Evolutionary conservation across 2,113 vertebrate species (phyloP).

Genomic region (Spheniscus mendiculus): DNA sequence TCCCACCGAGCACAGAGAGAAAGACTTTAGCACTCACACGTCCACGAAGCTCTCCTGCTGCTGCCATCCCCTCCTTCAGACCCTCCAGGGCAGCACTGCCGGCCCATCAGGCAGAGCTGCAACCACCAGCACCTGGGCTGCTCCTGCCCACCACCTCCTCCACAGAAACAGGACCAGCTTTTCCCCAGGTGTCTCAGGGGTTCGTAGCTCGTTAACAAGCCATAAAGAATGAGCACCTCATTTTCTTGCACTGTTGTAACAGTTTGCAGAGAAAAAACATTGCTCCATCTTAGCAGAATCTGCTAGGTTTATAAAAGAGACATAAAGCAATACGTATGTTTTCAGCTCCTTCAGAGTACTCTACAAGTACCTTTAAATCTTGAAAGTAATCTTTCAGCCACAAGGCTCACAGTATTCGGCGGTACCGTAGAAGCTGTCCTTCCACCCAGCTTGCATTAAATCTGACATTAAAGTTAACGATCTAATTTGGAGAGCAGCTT

Average conservation of each 20-base stretch:
- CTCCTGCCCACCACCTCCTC: background rate
- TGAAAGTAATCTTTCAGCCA: background rate
- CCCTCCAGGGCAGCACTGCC: no score
- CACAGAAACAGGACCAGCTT: background rate
- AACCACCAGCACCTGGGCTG: background rate
- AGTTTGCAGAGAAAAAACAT: background rate
- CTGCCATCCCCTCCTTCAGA: background rate
- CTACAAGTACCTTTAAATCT: background rate
- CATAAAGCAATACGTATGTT: background rate
- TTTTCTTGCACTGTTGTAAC: background rate
- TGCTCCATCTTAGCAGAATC: background rate
- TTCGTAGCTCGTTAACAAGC: background rate
- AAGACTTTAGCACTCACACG: accelerated
- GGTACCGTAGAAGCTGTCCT: accelerated
- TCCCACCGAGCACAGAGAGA: background rate
- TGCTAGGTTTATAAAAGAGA: background rate
- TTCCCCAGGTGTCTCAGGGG: background rate
- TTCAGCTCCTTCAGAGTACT: background rate
- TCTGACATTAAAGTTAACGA: background rate
- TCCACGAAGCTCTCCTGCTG: background rate
- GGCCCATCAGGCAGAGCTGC: no score
- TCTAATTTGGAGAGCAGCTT: background rate
- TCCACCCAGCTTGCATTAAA: no score
- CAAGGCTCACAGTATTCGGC: accelerated
- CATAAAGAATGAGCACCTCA: accelerated